Evolutionary conservation across 2,113 vertebrate genomes (phyloP).

Genomic region (Philantomba maxwellii): DNA sequence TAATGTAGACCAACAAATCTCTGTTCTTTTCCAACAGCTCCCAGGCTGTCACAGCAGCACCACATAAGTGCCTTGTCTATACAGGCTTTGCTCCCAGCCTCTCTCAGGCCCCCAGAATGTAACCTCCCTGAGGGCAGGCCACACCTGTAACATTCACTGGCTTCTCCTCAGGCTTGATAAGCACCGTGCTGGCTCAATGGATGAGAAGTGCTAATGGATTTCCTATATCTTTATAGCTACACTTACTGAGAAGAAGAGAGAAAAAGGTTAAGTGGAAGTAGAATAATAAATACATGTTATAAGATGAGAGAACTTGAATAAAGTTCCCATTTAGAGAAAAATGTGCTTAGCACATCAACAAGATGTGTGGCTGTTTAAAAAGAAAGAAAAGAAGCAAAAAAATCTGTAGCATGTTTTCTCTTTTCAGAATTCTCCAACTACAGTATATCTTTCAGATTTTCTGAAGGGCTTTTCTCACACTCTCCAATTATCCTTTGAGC

Average conservation of each 20-base stretch:
- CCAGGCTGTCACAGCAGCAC: not conserved
- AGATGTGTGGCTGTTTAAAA: not conserved
- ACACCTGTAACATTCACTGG: not conserved
- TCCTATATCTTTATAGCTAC: not conserved
- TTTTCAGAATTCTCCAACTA: not conserved
- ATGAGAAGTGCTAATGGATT: not conserved
- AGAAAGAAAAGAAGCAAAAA: not conserved
- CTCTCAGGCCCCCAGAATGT: not conserved
- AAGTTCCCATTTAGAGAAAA: not conserved
- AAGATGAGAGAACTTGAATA: not conserved
- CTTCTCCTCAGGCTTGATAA: not conserved
- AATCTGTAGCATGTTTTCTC: not conserved
- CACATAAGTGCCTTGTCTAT: not conserved
- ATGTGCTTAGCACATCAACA: not conserved
- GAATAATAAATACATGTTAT: not conserved
- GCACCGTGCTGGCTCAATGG: not conserved
- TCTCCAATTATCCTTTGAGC: not conserved
- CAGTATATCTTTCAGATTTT: not conserved
- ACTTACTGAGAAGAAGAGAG: not conserved
- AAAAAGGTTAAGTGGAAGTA: not conserved
- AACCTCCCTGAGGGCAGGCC: not conserved
- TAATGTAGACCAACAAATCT: not conserved
- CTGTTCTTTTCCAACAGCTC: not conserved
- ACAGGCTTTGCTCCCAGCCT: not conserved
- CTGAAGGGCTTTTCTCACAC: not conserved